Base-by-base conservation (phyloP, 2,113 vertebrate genomes). In the Marcusenius ussheri region DNA sequence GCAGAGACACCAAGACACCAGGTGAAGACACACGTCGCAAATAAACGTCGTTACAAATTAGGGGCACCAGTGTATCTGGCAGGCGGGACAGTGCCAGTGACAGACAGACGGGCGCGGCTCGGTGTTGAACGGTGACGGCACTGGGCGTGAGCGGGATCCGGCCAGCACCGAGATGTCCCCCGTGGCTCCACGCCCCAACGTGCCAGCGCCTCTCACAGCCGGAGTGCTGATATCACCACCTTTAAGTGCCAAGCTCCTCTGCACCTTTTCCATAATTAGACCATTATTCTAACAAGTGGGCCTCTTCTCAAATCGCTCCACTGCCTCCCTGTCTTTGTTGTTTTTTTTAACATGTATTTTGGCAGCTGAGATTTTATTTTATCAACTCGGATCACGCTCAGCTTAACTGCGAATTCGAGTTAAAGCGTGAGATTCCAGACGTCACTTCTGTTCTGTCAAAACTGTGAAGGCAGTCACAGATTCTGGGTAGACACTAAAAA, bases 191-290 rank as follows among this genome's bases (percentile, higher is more conserved):
- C 93, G 8, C 35, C 93, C 93, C 93, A 94, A 94, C 93, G 93
- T 85, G 94, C 93, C 95, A 95, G 94, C 94, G 93, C 92, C 92
- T 94, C 95, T 94, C 94, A 93, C 94, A 95, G 94, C 94, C 95
- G 92, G 92, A 88, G 94, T 94, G 95, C 94, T 93, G 94, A 94
- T 94, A 94, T 91, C 94, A 92, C 91, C 94, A 92, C 94, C 93
- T 94, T 92, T 91, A 83, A 80, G 46, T 92, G 47, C 92, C 89
- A 93, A 94, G 94, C 39, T 91, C 93, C 94, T 95, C 94, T 93
- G 94, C 95, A 94, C 94, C 94, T 95, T 93, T 94, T 95, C 94
- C 94, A 94, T 95, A 96, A 96, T 96, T 95, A 96, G 95, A 96
- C 90, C 92, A 96, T 95, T 95, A 95, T 93, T 95, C 93, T 94